Percentiles rank a stretch among this genome's conserved stretches.
Conservation (phyloP, 2,797 vertebrate genomes). For the Tolypeutes matacus region DNA sequence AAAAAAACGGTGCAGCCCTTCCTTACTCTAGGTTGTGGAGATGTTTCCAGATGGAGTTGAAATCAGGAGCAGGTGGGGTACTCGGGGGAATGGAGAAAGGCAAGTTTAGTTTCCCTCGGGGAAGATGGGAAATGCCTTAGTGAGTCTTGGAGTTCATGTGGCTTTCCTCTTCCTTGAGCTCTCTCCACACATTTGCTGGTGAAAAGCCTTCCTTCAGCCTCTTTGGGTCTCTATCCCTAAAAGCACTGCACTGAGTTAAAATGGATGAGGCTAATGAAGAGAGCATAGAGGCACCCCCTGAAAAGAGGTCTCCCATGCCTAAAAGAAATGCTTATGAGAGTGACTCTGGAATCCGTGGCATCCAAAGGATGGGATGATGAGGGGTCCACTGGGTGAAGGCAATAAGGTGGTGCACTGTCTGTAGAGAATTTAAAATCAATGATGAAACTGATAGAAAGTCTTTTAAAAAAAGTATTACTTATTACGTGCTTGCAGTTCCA, state of each 20-base stretch:
- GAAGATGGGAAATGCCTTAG: not conserved
- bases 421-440: slow-evolving; percentile 24
- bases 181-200: not conserved
- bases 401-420: not conserved
- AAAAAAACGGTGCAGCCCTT: slow-evolving; percentile 34
- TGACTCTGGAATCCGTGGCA: rapidly evolving
- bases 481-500: not conserved
- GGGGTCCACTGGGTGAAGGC: rapidly evolving
- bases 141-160: not conserved
- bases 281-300: not conserved
- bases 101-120: not conserved
- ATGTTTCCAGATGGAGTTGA: slow-evolving; percentile 38
- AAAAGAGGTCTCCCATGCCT: too few species aligned
- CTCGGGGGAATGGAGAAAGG: too few species aligned
- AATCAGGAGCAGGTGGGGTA: not conserved
- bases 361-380: rapidly evolving
- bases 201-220: not conserved
- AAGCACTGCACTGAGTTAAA: not conserved
- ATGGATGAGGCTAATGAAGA: not conserved
- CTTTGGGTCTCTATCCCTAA: not conserved
- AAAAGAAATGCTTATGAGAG: not conserved
- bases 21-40: slow-evolving; percentile 34
- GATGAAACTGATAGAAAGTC: not conserved
- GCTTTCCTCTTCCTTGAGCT: not conserved
- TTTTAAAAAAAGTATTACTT: not conserved